Conservation (phyloP, 2,888 invertebrate species). For the Scaptomyza reducta region DNA sequence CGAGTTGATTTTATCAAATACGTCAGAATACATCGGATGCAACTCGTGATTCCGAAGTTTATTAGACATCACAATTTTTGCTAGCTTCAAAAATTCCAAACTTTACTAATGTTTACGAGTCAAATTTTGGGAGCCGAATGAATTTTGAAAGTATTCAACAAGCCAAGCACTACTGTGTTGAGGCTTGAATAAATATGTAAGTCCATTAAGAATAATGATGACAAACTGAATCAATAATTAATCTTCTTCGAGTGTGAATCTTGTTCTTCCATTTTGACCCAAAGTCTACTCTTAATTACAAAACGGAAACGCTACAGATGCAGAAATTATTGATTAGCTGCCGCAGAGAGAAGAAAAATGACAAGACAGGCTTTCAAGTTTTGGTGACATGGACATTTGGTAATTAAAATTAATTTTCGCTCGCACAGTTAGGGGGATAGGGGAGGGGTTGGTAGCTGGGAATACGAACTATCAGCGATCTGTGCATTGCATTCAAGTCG, state of each 20-base stretch:
- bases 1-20: background rate
- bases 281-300: constrained; percentile 17
- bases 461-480: constrained; percentile 15
- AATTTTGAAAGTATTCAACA: background rate
- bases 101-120: background rate
- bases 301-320: constrained; percentile 41
- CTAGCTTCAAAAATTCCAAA: too few species aligned
- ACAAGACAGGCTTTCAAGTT: constrained; percentile 44
- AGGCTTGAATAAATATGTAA: background rate
- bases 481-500: constrained; percentile 36
- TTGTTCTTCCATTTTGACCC: background rate
- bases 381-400: constrained; percentile 54
- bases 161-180: background rate
- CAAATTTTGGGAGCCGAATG: background rate
- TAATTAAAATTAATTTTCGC: constrained; percentile 76
- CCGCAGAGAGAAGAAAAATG: constrained; percentile 10
- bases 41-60: background rate
- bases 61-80: background rate
- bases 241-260: background rate
- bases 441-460: background rate
- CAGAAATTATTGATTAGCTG: constrained; percentile 58
- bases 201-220: too few species aligned
- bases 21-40: background rate
- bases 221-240: background rate
- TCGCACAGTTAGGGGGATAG: background rate